Evolutionary conservation across 2,113 vertebrate genomes (phyloP).

Genomic region (Silurus meridionalis): DNA sequence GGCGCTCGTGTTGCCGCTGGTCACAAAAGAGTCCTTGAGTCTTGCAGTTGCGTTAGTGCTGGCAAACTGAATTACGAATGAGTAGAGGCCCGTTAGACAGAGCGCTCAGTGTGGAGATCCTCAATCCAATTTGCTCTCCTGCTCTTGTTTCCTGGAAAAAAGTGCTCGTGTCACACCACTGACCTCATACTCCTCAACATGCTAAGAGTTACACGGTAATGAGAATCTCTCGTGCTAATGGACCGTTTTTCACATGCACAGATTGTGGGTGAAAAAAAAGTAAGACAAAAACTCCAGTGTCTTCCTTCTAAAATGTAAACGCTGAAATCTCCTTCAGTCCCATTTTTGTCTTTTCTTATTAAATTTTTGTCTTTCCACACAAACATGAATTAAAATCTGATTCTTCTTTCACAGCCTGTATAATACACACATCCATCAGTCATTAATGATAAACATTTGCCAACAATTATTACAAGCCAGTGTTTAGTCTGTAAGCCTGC

Average conservation of each 20-base stretch:
- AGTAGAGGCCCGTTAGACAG: conserved; percentile 51
- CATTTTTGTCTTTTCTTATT: neutral
- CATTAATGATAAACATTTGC: neutral
- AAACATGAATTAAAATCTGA: neutral
- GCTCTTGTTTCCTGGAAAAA: conserved; percentile 34
- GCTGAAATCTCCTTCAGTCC: neutral
- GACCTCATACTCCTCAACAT: conserved; percentile 31
- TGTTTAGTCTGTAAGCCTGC: conserved; percentile 24
- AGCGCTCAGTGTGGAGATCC: conserved; percentile 58
- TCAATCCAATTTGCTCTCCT: conserved; percentile 55
- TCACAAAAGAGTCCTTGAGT: conserved; percentile 59
- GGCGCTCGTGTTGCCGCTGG: conserved; percentile 56
- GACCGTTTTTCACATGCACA: conserved; percentile 12
- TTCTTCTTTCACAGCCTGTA: neutral
- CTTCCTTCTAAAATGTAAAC: conserved; percentile 9
- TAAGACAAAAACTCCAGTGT: no score
- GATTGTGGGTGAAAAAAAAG: neutral
- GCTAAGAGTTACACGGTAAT: conserved; percentile 11
- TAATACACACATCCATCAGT: neutral
- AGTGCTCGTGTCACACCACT: conserved; percentile 25
- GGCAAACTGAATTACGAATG: conserved; percentile 65
- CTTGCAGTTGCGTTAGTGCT: conserved; percentile 59
- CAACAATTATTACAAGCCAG: neutral
- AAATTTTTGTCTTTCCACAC: conserved; percentile 24
- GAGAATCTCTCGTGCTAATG: conserved; percentile 23